Conservation (phyloP, 2,113 vertebrate genomes). For the Brachionichthys hirsutus region DNA sequence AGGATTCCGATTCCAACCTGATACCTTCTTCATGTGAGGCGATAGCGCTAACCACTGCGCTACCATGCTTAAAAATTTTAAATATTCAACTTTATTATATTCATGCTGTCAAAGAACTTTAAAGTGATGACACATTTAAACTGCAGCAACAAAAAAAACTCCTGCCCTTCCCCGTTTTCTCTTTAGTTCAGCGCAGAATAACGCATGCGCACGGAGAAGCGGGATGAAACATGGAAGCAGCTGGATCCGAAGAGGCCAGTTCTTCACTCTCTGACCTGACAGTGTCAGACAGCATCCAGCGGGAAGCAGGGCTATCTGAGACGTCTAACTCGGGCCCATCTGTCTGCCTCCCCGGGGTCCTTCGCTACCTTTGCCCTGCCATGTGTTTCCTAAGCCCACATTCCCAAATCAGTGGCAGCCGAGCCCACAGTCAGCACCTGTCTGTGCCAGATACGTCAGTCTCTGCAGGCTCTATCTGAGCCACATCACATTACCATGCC, state of each 20-base stretch:
- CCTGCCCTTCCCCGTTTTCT: not conserved
- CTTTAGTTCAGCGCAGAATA: not conserved
- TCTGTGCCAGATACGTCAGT: slow-evolving; percentile 56
- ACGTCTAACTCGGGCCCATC: slow-evolving; percentile 56
- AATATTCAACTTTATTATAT: too few relatives aligned
- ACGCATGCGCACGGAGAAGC: slow-evolving; percentile 5
- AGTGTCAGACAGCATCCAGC: slow-evolving; percentile 44
- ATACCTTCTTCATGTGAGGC: too few relatives aligned
- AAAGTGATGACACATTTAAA: not conserved
- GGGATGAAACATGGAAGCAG: slow-evolving; percentile 45
- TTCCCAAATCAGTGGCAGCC: slow-evolving; percentile 51
- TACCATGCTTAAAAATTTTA: too few relatives aligned
- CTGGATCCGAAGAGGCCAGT: slow-evolving; percentile 36
- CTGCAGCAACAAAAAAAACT: too few relatives aligned
- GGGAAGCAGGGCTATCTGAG: slow-evolving; percentile 39
- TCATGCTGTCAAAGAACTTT: too few relatives aligned
- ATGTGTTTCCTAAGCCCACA: slow-evolving; percentile 65
- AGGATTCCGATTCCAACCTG: too few relatives aligned
- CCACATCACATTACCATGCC: not conserved
- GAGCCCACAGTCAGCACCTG: slow-evolving; percentile 48
- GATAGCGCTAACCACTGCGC: too few relatives aligned
- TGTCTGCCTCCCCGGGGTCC: slow-evolving; percentile 56
- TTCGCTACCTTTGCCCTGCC: slow-evolving; percentile 57
- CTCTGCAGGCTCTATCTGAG: slow-evolving; percentile 9
- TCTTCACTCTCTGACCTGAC: slow-evolving; percentile 54